These are phyloP conservation scores for Habroteleia sp. DNA, from an alignment of 2,888 invertebrate species.

Conservation along the genomic window DNA sequence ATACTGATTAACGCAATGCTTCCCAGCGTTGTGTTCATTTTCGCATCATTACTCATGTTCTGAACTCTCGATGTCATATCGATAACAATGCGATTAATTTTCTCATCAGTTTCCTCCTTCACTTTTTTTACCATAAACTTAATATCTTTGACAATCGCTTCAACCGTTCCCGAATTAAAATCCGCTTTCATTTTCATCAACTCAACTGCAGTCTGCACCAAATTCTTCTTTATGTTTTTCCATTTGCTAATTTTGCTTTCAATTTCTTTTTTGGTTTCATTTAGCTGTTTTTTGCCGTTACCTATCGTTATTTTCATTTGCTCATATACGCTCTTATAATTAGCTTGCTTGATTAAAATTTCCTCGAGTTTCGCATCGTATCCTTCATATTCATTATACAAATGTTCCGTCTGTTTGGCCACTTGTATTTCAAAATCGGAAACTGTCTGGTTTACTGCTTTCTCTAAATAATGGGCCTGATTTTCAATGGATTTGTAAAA, in stretches of 20 bases:
- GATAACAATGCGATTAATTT: neutral
- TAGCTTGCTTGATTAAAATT: neutral
- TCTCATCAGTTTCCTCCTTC: neutral
- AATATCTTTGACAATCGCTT: neutral
- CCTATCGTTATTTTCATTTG: conserved; percentile 10
- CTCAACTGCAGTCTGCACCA: neutral
- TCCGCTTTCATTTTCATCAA: neutral
- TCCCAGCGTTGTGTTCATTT: neutral
- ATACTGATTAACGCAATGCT: neutral
- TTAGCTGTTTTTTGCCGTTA: conserved; percentile 13
- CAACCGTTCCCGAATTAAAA: conserved; percentile 2
- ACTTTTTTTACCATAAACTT: neutral
- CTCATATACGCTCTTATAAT: conserved; percentile 1
- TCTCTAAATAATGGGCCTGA: neutral
- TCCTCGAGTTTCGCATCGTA: neutral
- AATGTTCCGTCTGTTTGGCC: neutral
- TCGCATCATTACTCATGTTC: neutral
- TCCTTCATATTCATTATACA: conserved; percentile 8
- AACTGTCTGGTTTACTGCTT: neutral
- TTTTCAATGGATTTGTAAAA: neutral
- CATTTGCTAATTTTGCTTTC: conserved; percentile 5
- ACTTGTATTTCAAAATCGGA: conserved; percentile 4
- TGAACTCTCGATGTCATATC: conserved; percentile 11
- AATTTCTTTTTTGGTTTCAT: neutral
- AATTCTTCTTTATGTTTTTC: neutral